These are phyloP conservation scores for Morpho helenor DNA, from an alignment of 2,888 invertebrate genomes.

Conservation along the genomic window DNA sequence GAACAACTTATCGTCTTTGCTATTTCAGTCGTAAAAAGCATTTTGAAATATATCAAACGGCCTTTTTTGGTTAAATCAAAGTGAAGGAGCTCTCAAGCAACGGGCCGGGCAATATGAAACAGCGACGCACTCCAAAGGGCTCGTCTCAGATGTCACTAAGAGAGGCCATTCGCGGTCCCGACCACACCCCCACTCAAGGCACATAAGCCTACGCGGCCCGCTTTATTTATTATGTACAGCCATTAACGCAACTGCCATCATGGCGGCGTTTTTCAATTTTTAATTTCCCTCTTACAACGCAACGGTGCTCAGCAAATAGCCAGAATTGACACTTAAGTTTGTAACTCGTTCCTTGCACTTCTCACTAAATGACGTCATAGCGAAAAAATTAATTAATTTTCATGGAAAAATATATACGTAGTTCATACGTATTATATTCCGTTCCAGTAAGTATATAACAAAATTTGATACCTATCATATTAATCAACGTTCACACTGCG, in stretches of 20 bases:
- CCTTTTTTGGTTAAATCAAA: conserved; percentile 74
- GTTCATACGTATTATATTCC: neutral
- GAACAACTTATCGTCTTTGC: conserved; percentile 7
- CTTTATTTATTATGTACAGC: conserved; percentile 79
- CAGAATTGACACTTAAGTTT: conserved; percentile 66
- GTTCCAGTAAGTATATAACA: conserved; percentile 1
- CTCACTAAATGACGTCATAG: conserved; percentile 25
- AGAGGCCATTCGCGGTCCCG: conserved; percentile 74
- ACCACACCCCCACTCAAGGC: conserved; percentile 77
- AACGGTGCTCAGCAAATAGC: conserved; percentile 56
- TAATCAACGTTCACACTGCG: no score
- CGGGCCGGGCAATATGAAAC: conserved; percentile 75
- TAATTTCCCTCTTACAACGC: conserved; percentile 69
- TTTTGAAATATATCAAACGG: conserved; percentile 55
- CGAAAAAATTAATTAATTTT: conserved; percentile 30
- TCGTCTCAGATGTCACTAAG: conserved; percentile 74
- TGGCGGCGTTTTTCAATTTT: conserved; percentile 78
- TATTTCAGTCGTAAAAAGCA: conserved; percentile 35
- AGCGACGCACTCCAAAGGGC: conserved; percentile 73
- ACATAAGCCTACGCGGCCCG: conserved; percentile 74
- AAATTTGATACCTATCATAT: neutral
- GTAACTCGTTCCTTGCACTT: conserved; percentile 44
- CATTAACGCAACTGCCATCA: conserved; percentile 75
- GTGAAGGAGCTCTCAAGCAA: conserved; percentile 68
- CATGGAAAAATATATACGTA: conserved; percentile 7